phyloP scores from a whole-genome alignment of 2,797 vertebrate species.

The Natrix natrix region DNA sequence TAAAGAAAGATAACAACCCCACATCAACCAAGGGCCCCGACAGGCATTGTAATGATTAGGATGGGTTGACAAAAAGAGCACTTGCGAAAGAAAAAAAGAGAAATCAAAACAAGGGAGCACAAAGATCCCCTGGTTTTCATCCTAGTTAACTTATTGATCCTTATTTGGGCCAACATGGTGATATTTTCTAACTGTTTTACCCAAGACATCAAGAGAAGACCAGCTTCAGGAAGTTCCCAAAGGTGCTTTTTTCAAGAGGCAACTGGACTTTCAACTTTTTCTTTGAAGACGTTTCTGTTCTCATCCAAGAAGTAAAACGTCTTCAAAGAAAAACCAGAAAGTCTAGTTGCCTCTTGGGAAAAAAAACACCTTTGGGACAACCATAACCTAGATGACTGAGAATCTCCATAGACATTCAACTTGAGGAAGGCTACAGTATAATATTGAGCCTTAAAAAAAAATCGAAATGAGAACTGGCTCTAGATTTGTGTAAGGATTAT shows the following conservation, averaged over 20 bases:
- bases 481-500: not conserved
- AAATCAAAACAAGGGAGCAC: not conserved
- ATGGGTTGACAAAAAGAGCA: not conserved
- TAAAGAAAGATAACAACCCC: not conserved
- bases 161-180: not conserved
- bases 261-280: too few species aligned
- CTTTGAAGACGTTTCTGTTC: too few species aligned
- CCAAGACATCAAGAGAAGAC: not conserved
- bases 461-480: not conserved
- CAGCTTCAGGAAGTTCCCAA: not conserved
- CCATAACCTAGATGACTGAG: too few species aligned
- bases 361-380: too few species aligned
- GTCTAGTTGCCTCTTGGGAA: too few species aligned
- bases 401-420: too few species aligned
- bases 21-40: not conserved
- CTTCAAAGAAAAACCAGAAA: too few species aligned
- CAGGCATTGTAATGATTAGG: not conserved
- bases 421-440: not conserved
- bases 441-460: not conserved
- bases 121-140: not conserved
- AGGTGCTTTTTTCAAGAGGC: too few species aligned
- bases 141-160: fast-evolving
- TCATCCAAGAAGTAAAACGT: too few species aligned
- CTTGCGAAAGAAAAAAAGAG: not conserved
- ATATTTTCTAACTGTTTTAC: not conserved